Conservation (phyloP, 2,113 vertebrate species). For the Sebastes fasciatus region DNA sequence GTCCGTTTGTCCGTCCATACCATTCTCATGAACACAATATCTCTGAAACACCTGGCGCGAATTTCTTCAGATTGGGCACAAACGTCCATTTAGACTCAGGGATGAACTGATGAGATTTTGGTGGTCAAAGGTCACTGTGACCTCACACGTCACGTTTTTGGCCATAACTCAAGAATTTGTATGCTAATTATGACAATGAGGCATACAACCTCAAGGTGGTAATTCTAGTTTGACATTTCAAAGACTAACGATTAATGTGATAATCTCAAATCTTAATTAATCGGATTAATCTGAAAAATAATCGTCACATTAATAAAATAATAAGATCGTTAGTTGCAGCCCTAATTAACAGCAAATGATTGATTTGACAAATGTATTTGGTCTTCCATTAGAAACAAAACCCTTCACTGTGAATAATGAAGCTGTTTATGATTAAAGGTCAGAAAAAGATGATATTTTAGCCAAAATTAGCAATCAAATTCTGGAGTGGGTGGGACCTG, state of each 20-base stretch:
- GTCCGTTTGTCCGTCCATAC: no score
- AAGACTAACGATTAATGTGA: background rate
- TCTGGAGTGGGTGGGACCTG: conserved; percentile 35
- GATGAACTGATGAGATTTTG: no score
- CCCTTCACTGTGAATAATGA: background rate
- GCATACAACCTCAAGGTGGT: no score
- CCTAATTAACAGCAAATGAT: background rate
- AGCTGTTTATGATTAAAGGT: conserved; percentile 5
- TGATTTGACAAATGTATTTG: background rate
- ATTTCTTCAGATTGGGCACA: no score
- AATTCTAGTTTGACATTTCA: background rate
- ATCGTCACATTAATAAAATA: background rate
- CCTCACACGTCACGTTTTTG: no score
- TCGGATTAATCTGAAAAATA: background rate
- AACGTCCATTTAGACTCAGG: no score
- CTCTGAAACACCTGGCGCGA: no score
- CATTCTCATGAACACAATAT: no score
- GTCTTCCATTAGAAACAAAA: background rate
- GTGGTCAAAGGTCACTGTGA: no score
- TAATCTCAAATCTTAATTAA: no score
- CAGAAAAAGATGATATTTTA: background rate
- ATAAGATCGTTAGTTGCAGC: background rate
- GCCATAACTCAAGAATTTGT: no score
- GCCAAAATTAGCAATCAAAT: conserved; percentile 17
- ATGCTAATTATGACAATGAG: no score